Evolutionary conservation across 2,113 vertebrate species (phyloP).

Genomic region (Neolamprologus caudopunctatus): DNA sequence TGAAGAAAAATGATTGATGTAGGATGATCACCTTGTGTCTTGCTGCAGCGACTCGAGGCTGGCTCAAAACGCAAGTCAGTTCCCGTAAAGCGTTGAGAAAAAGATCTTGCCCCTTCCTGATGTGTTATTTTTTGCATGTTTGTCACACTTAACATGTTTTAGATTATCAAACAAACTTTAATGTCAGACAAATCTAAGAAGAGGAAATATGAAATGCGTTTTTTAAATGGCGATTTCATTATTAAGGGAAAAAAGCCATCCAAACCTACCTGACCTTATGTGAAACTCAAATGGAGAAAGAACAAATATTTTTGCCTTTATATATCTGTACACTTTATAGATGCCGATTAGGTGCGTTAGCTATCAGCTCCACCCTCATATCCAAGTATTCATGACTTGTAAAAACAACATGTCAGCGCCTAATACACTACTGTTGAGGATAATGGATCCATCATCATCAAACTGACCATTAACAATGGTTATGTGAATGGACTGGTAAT

Average conservation of each 20-base stretch:
- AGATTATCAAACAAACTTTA: neutral
- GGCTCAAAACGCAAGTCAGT: neutral
- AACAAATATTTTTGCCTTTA: neutral
- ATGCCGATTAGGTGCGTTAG: neutral
- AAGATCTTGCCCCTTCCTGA: accelerated
- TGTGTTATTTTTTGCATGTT: neutral
- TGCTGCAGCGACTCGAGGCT: neutral
- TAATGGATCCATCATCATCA: neutral
- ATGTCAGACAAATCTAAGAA: neutral
- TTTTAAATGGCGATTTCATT: neutral
- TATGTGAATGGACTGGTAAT: neutral
- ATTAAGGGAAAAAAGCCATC: neutral
- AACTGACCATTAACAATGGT: neutral
- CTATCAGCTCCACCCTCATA: neutral
- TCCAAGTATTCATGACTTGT: neutral
- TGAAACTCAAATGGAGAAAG: neutral
- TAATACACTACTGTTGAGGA: neutral
- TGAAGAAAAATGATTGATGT: neutral
- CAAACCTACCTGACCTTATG: neutral
- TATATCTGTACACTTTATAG: neutral
- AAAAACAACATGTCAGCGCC: neutral
- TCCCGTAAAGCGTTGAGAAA: accelerated
- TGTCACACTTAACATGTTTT: neutral
- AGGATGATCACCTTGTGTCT: neutral
- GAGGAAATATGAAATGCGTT: accelerated